Conservation (phyloP, 2,797 vertebrate species). For the Rhincodon typus region DNA sequence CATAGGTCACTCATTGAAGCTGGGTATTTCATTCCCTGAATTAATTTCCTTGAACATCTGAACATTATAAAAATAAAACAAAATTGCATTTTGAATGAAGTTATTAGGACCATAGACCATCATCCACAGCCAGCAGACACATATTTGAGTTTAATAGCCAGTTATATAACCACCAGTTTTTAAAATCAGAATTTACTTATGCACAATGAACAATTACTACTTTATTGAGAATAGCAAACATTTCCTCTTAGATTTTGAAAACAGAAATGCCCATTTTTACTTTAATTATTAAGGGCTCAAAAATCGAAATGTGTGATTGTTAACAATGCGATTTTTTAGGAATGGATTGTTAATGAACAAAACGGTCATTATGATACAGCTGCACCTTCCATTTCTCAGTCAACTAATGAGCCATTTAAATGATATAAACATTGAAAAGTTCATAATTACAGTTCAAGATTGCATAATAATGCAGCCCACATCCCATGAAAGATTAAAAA, state of each 20-base stretch:
- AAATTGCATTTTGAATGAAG: conserved; percentile 5
- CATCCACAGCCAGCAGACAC: not conserved
- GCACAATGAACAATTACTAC: not conserved
- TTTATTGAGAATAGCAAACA: not conserved
- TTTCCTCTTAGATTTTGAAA: not conserved
- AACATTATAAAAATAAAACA: not conserved
- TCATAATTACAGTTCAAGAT: not conserved
- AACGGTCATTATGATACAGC: not conserved
- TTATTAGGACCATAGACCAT: not conserved
- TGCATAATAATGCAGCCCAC: no score
- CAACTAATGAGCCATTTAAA: not conserved
- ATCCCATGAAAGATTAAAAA: no score
- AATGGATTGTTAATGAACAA: not conserved
- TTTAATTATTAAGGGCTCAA: not conserved
- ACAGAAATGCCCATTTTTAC: not conserved
- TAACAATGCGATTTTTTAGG: not conserved
- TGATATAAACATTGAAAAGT: not conserved
- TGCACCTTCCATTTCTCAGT: not conserved
- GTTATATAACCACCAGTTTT: not conserved
- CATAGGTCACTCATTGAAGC: not conserved
- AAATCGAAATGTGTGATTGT: not conserved
- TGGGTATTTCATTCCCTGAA: not conserved
- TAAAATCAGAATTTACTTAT: not conserved
- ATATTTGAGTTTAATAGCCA: not conserved
- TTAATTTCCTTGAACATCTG: not conserved